Evolutionary conservation across 2,113 vertebrate species (phyloP), one percentile per base, ranked within the genome.

Genomic region (Mellivora capensis): DNA sequence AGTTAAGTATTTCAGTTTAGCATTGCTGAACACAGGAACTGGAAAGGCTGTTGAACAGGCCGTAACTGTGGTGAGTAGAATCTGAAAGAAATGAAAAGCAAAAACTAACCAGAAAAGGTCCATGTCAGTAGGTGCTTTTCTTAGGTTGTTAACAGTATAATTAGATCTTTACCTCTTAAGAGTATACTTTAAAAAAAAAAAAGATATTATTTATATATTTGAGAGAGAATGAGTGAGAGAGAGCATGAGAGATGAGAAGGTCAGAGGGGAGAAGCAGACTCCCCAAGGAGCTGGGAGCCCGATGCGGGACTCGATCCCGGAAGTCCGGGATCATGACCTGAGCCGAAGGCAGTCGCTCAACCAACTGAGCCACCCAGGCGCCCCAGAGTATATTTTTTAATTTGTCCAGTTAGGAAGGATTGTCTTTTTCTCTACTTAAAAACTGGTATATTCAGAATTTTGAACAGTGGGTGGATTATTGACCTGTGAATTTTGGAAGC

Each of bases 361-460:
- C 49, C 49, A 52, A 52, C 49, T 52, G 49, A 52, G 49, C 49
- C 49, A 52, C 15, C 49, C 49, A 52, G 49, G 49, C 4, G 49
- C 49, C 49, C 49, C 47, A 69, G 39, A 57, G 8, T 72, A 21
- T 72, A 91, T 34, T 17, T 95, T 82, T 87, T n/a, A 49, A 84
- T 71, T 80, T 84, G 42, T 29, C 23, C 14, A 72, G 8, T 64
- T 88, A 91, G 34, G 23, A 57, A 89, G 18, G 37, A 54, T 44
- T 91, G 29, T 62, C 54, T 80, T 94, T 94, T 84, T 86, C 44
- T 96, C 4, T 64, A 69, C 29, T 77, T 90, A 90, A 92, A 90
- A 71, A 87, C 20, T 49, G 27, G 12, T 79, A 42, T 37, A 39
- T 27, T 93, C 15, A 49, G 64, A 87, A 84, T 80, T 72, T 96